These are phyloP conservation scores for Lucifuga dentata DNA, from an alignment of 2,113 vertebrate species.

Conservation along the genomic window DNA sequence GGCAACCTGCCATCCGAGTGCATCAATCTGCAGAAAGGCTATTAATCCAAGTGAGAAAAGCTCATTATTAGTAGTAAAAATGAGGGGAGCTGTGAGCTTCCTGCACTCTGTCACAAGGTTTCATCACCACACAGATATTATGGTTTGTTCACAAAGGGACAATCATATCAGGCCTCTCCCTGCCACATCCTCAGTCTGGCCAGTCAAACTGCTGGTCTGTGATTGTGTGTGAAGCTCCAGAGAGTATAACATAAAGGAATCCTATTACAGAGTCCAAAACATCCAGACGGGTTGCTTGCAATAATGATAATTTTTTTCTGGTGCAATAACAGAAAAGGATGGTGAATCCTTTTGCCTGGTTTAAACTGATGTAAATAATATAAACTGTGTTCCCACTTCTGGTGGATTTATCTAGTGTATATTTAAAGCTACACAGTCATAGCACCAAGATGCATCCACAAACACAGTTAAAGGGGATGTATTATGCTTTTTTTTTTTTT, in stretches of 20 bases:
- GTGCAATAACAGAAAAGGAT: constrained; percentile 1
- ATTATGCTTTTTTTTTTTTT: too few species aligned
- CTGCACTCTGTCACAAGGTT: constrained; percentile 54
- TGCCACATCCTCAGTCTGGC: constrained; percentile 13
- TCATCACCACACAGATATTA: constrained; percentile 51
- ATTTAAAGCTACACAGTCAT: constrained; percentile 7
- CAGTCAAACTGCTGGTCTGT: constrained; percentile 41
- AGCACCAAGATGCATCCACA: neutral
- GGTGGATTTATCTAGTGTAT: neutral
- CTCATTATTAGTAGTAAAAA: constrained; percentile 57
- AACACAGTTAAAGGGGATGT: too few species aligned
- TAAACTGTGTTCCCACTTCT: neutral
- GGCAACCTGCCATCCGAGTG: constrained; percentile 36
- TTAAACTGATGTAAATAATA: neutral
- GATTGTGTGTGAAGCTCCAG: constrained; percentile 24
- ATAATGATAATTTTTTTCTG: constrained; percentile 3
- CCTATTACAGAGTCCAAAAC: constrained; percentile 1
- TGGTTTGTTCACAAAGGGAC: constrained; percentile 26
- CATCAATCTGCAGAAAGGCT: constrained; percentile 59
- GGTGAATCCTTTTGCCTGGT: neutral
- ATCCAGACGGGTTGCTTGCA: neutral
- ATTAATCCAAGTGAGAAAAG: constrained; percentile 51
- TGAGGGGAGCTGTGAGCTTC: constrained; percentile 31
- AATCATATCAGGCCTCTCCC: constrained; percentile 29
- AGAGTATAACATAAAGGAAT: constrained; percentile 18